A percentile compares a stretch with the other conserved stretches of the same genome.
These are phyloP conservation scores for Sebastes trivittatus DNA, from an alignment of 2,797 vertebrate genomes.

Conservation along the genomic window DNA sequence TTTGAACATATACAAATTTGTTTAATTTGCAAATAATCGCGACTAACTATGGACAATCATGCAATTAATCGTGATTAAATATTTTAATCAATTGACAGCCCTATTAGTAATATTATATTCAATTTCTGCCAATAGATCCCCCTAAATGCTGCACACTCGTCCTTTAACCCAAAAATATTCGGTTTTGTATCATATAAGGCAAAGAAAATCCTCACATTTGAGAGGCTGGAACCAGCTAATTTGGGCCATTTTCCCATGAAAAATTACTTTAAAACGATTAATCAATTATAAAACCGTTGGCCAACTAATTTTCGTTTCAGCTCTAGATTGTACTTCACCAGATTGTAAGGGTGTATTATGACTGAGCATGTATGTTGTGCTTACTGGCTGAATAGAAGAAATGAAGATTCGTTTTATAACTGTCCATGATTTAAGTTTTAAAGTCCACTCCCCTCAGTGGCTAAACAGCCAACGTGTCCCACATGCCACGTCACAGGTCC, in stretches of 20 bases:
- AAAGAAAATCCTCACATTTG: background rate
- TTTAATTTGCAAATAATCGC: no score
- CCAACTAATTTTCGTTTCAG: background rate
- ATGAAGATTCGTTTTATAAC: background rate
- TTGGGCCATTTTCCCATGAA: background rate
- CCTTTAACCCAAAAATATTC: background rate
- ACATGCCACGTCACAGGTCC: conserved; percentile 30
- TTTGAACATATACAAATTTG: accelerated
- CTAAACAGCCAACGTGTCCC: background rate
- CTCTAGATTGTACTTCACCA: background rate
- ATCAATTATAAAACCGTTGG: background rate
- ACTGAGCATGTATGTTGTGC: background rate
- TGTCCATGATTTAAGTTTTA: background rate
- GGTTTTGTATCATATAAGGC: background rate
- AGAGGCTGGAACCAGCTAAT: background rate
- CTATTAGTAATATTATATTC: no score
- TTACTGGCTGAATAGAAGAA: background rate
- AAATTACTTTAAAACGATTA: background rate
- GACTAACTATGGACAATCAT: no score
- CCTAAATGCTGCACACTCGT: no score
- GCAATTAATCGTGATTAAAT: no score
- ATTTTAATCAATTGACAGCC: no score
- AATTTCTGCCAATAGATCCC: background rate
- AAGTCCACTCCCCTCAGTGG: background rate
- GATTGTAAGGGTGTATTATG: background rate